Conservation (phyloP, 92 coral and sea anemone species). For the Epizoanthus ramosus region DNA sequence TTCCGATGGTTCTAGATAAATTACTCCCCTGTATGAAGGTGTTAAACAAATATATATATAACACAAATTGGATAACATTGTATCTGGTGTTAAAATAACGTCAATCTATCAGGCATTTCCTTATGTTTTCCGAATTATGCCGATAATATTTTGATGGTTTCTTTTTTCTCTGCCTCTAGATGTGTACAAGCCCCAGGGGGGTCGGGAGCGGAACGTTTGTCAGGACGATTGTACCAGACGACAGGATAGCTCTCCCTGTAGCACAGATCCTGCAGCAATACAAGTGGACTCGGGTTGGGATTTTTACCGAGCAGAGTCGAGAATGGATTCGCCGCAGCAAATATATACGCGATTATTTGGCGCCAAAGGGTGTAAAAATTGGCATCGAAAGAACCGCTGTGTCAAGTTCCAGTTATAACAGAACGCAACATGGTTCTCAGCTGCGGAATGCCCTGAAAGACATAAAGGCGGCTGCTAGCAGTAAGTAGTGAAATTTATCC, state of each 20-base stretch:
- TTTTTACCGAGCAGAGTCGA: constrained; percentile 58
- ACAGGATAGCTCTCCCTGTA: constrained; percentile 56
- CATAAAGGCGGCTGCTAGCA: constrained; percentile 57
- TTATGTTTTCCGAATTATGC: no score
- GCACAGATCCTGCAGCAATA: constrained; percentile 56
- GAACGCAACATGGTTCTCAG: constrained; percentile 36
- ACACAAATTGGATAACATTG: no score
- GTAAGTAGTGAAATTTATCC: constrained; percentile 30
- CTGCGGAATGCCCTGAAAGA: constrained; percentile 49
- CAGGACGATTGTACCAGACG: constrained; percentile 73
- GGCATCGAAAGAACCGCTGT: constrained; percentile 38
- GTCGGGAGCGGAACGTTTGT: constrained; percentile 73
- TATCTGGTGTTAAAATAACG: no score
- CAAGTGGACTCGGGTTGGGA: constrained; percentile 73
- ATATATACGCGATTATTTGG: constrained; percentile 49
- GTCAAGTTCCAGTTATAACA: constrained; percentile 38
- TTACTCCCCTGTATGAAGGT: no score
- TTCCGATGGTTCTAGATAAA: no score
- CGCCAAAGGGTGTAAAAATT: constrained; percentile 49
- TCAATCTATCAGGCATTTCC: no score
- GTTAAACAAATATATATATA: no score
- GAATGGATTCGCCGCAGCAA: constrained; percentile 65
- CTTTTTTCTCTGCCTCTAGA: constrained; percentile 46
- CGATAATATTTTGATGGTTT: no score
- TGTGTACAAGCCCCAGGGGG: constrained; percentile 54